Evolutionary conservation across 2,113 vertebrate species (phyloP).

Genomic region (Podarcis cretensis): DNA sequence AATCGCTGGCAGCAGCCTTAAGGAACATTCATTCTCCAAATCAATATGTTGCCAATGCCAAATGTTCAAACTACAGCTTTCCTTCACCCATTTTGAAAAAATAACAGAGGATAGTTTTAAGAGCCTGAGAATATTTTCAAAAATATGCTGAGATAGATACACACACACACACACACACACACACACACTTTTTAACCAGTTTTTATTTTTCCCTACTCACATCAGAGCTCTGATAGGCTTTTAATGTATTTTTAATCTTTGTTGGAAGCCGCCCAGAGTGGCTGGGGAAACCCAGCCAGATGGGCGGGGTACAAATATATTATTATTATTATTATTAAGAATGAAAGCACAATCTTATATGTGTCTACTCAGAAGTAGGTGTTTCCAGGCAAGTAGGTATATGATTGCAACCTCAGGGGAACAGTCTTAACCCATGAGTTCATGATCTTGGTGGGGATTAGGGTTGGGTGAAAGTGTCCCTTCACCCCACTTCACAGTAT

Average conservation of each 20-base stretch:
- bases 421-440: background rate
- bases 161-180: background rate
- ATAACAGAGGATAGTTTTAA: background rate
- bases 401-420: background rate
- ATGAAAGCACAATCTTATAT: background rate
- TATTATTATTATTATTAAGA: no score
- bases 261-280: no score
- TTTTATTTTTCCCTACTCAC: background rate
- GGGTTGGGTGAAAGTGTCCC: no score
- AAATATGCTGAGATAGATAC: background rate
- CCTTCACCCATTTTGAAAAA: background rate
- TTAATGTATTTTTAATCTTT: no score
- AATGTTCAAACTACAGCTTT: background rate
- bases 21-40: fast-evolving
- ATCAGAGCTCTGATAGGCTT: background rate
- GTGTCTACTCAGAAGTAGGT: background rate
- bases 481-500: no score
- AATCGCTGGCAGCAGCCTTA: fast-evolving
- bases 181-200: background rate
- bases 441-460: no score
- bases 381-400: background rate
- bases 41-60: background rate
- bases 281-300: no score
- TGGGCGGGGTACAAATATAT: no score
- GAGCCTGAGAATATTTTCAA: background rate